These are phyloP conservation scores for Phalera bucephala DNA, from an alignment of 2,888 invertebrate species.

Conservation along the genomic window DNA sequence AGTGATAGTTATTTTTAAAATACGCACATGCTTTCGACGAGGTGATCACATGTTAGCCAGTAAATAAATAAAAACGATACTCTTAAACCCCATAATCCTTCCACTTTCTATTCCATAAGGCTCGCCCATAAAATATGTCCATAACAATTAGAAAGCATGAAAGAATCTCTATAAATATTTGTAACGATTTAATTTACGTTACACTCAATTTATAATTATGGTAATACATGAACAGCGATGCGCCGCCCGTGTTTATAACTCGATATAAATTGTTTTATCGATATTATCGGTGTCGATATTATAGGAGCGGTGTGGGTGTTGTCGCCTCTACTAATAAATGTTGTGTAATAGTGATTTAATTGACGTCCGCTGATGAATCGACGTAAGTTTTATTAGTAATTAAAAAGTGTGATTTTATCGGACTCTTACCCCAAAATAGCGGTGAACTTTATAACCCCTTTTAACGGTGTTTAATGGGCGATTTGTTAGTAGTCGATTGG, in stretches of 20 bases:
- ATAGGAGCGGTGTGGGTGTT: constrained; percentile 24
- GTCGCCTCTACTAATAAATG: constrained; percentile 3
- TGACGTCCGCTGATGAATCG: constrained; percentile 26
- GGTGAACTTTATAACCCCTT: no score
- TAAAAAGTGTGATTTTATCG: neutral
- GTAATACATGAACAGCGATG: constrained; percentile 20
- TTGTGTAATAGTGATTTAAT: constrained; percentile 30
- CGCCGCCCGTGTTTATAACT: constrained; percentile 17
- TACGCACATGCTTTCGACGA: no score
- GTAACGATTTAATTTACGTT: constrained; percentile 35
- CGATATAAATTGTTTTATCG: constrained; percentile 46
- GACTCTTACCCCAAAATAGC: neutral
- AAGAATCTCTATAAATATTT: constrained; percentile 20
- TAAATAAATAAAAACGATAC: no score
- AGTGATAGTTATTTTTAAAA: no score
- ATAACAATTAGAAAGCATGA: constrained; percentile 3
- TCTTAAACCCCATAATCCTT: no score
- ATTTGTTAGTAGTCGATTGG: neutral
- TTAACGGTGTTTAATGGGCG: neutral
- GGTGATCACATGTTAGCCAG: no score
- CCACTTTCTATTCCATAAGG: neutral
- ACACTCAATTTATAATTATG: constrained; percentile 31
- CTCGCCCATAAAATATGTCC: neutral
- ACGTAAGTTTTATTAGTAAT: constrained; percentile 5
- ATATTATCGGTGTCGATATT: constrained; percentile 15